These are phyloP conservation scores for Propsilocerus akamusi DNA, from an alignment of 1,140 invertebrate species.

Conservation along the genomic window DNA sequence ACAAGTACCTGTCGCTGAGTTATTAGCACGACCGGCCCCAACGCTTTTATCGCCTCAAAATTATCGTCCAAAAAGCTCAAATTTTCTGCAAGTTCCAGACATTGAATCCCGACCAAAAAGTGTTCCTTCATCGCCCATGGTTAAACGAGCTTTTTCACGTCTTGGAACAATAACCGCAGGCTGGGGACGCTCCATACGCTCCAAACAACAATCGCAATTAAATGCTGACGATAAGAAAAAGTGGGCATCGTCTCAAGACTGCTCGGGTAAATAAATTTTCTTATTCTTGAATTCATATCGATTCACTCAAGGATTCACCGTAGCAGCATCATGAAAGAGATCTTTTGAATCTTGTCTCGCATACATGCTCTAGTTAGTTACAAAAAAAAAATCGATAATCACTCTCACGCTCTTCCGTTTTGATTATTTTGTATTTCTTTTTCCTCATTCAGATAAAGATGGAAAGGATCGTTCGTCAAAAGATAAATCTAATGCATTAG, in stretches of 20 bases:
- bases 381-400: no score
- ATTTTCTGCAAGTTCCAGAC: conserved; percentile 70
- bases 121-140: conserved; percentile 86
- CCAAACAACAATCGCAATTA: conserved; percentile 48
- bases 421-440: conserved; percentile 2
- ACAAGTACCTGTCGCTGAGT: conserved; percentile 75
- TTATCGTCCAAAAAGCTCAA: conserved; percentile 69
- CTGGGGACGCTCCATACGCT: conserved; percentile 68
- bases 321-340: no score
- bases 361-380: no score
- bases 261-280: conserved; percentile 50
- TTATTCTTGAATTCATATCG: not conserved
- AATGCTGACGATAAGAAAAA: conserved; percentile 77
- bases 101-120: conserved; percentile 62
- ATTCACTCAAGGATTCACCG: no score
- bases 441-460: conserved; percentile 42
- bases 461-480: conserved; percentile 59
- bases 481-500: conserved; percentile 52
- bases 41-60: conserved; percentile 60
- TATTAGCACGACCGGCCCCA: conserved; percentile 66
- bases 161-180: conserved; percentile 75
- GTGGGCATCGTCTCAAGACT: conserved; percentile 81
- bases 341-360: no score
- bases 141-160: conserved; percentile 75
- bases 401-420: not conserved